Base-by-base conservation (phyloP, 2,888 invertebrate species). In the Andricus quercusramuli region DNA sequence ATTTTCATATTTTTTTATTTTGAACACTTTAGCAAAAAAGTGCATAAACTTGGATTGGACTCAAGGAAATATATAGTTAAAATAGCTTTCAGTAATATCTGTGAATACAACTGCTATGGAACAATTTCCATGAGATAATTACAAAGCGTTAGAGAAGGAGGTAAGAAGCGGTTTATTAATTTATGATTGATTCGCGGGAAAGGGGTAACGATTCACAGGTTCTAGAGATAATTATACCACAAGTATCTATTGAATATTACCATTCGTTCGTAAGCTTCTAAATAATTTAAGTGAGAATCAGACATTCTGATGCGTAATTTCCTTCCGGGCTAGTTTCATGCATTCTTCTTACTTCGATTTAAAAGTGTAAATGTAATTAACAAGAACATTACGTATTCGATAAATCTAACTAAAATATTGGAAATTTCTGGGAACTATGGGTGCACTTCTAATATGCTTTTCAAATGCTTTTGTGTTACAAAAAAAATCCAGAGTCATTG, bases 211-310 rank as follows among this genome's bases (percentile, higher is more conserved):
- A n/a, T 70, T 15, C 20, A n/a, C 51, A 17, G 29, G 20, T 29
- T 17, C 20, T 70, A 51, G 9, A 20, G 20, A 70, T 70, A 70
- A 70, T 70, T 70, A 47, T 70, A 47, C 47, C 25, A 17, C 47
- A 51, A 25, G 8, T 51, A 51, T 25, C 17, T 29, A 29, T 25
- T 20, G 29, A 70, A 70, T 29, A 22, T 51, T 20, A 70, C 70
- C 70, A 32, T 51, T 70, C 3, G 25, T 32, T 70, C 47, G 8
- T 29, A 51, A 51, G 51, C 51, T 70, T 3, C 20, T 70, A 25
- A 51, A 70, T 70, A 70, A 51, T 17, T 51, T 51, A 70, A 20
- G 4, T 62, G 15, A 62, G 62, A 25, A 13, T 62, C 62, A 62
- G 62, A 25, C 62, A 11, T 47, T 20, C 70, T 17, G 29, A 51